Percentiles rank a stretch among this genome's conserved stretches.
phyloP scores from a whole-genome alignment of 2,888 invertebrate species.

The Crossocerus cetratus region DNA sequence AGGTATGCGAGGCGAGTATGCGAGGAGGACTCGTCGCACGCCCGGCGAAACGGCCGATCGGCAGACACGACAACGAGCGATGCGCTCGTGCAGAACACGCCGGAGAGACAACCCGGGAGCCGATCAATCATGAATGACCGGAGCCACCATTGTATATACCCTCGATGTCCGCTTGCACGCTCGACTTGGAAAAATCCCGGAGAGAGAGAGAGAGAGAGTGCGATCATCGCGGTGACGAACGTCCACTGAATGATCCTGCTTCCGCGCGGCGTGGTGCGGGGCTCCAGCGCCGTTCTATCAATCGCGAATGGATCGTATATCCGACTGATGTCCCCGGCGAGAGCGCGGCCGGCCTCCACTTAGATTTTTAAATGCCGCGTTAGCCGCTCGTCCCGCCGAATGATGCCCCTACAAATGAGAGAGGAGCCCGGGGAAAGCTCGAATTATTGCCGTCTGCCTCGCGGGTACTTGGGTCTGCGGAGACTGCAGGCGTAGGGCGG shows the following conservation, averaged over 20 bases:
- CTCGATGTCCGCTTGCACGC: not conserved
- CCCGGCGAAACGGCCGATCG: constrained; percentile 39
- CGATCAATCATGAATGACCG: constrained; percentile 56
- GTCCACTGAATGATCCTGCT: not conserved
- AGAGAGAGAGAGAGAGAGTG: not conserved
- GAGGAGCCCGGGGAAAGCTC: too few relatives aligned
- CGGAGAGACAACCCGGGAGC: constrained; percentile 52
- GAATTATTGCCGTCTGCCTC: too few relatives aligned
- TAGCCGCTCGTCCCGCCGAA: too few relatives aligned
- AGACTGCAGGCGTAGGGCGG: not conserved
- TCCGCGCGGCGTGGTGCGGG: too few relatives aligned
- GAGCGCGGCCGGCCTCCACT: too few relatives aligned
- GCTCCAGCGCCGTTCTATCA: too few relatives aligned
- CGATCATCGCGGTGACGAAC: constrained; percentile 1
- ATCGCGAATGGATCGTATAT: too few relatives aligned
- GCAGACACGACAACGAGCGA: constrained; percentile 35
- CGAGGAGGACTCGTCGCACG: constrained; percentile 22
- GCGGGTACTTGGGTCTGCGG: not conserved
- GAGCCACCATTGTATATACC: not conserved
- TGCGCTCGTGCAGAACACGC: constrained; percentile 15
- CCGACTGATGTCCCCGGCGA: too few relatives aligned
- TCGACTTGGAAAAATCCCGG: constrained; percentile 3
- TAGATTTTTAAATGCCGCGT: too few relatives aligned
- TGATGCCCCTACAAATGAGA: too few relatives aligned
- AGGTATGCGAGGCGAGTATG: constrained; percentile 9